phyloP scores from a whole-genome alignment of 2,888 invertebrate species.

The Drosophila macrospina region DNA sequence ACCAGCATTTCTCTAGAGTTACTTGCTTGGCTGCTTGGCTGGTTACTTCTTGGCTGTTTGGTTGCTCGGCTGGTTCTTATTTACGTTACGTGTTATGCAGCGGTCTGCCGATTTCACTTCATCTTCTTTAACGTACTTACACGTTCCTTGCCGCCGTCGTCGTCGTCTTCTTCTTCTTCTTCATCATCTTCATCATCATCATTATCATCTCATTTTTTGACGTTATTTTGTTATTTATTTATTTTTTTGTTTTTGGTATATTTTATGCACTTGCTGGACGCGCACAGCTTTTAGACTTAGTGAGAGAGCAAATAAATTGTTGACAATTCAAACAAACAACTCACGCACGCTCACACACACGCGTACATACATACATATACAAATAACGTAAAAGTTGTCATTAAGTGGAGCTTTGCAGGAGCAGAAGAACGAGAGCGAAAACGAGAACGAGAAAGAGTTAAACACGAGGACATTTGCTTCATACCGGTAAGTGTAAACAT shows the following conservation, averaged over 20 bases:
- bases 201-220: conserved; percentile 22
- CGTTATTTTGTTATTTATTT: conserved; percentile 43
- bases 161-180: conserved; percentile 10
- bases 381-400: conserved; percentile 37
- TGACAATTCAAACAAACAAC: conserved; percentile 34
- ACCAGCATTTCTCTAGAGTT: conserved; percentile 40
- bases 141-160: conserved; percentile 28
- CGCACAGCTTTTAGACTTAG: conserved; percentile 26
- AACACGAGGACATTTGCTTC: conserved; percentile 51
- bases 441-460: conserved; percentile 21
- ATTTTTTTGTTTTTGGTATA: conserved; percentile 28
- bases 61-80: conserved; percentile 51
- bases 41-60: conserved; percentile 12
- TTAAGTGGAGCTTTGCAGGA: conserved; percentile 42
- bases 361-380: background rate
- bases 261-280: conserved; percentile 48
- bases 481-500: conserved; percentile 51
- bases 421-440: conserved; percentile 34
- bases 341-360: background rate
- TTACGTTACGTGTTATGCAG: conserved; percentile 70
- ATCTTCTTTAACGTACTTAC: conserved; percentile 39
- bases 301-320: conserved; percentile 38
- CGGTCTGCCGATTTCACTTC: conserved; percentile 72
- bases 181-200: background rate
- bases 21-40: conserved; percentile 20